A percentile compares a stretch with the other conserved stretches of the same genome.
These are phyloP conservation scores for Rhinogobio ventralis DNA, from an alignment of 2,797 vertebrate genomes.

Conservation along the genomic window DNA sequence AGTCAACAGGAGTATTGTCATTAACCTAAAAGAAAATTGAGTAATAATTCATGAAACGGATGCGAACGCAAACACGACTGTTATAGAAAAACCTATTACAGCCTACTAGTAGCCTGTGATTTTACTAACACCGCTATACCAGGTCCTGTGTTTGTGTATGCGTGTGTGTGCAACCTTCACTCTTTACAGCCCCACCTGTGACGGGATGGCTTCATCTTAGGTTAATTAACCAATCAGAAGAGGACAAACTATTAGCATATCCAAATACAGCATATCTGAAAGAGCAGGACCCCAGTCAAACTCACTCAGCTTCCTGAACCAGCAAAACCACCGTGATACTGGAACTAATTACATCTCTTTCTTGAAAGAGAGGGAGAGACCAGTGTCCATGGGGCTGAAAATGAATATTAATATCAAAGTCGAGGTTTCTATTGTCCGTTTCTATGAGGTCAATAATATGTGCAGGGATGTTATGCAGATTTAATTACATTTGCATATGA, in stretches of 20 bases:
- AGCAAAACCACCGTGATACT: constrained; percentile 79
- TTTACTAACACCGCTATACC: neutral
- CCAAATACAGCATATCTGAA: constrained; percentile 79
- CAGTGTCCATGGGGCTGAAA: constrained; percentile 41
- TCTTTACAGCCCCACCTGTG: constrained; percentile 70
- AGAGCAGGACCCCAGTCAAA: constrained; percentile 76
- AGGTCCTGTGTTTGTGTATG: neutral
- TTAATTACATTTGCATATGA: constrained; percentile 64
- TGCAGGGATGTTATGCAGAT: constrained; percentile 51
- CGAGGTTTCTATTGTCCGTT: constrained; percentile 45
- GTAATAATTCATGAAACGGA: constrained; percentile 24
- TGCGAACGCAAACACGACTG: neutral
- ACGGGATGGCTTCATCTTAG: constrained; percentile 76
- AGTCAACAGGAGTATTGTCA: constrained; percentile 32
- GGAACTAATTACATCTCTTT: constrained; percentile 77
- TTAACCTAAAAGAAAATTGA: constrained; percentile 31
- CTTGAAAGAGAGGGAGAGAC: constrained; percentile 59
- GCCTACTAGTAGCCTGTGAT: neutral
- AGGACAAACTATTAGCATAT: constrained; percentile 83
- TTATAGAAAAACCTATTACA: constrained; percentile 7
- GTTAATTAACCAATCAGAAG: constrained; percentile 85
- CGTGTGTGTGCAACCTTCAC: constrained; percentile 66
- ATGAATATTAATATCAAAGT: constrained; percentile 47
- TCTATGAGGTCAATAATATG: constrained; percentile 57
- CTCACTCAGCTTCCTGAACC: constrained; percentile 79